A percentile compares a stretch with the other conserved stretches of the same genome.
Evolutionary conservation across 2,888 invertebrate genomes (phyloP).

Genomic region (Malthinus flaveolus): DNA sequence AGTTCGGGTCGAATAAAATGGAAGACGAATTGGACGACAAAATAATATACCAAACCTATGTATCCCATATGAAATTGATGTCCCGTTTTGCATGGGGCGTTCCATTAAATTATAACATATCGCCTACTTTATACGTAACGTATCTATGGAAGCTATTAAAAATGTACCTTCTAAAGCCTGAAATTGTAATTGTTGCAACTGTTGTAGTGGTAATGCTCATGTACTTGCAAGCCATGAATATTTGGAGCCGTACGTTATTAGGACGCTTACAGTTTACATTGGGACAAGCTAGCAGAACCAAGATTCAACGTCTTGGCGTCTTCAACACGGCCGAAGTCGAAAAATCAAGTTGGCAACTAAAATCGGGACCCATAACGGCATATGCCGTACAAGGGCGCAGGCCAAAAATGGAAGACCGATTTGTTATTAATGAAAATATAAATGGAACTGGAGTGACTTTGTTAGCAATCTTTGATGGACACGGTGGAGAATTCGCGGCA

Average conservation of each 20-base stretch:
- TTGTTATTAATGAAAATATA: conserved; percentile 84
- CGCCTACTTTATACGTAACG: conserved; percentile 63
- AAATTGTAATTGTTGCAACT: conserved; percentile 74
- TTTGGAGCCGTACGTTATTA: conserved; percentile 76
- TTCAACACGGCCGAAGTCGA: conserved; percentile 61
- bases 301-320: conserved; percentile 61
- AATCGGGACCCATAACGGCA: conserved; percentile 75
- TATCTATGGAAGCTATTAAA: conserved; percentile 81
- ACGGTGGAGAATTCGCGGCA: conserved; percentile 94
- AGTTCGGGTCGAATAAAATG: conserved; percentile 59
- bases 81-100: conserved; percentile 80
- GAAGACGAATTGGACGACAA: conserved; percentile 91
- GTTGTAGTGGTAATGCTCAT: conserved; percentile 72
- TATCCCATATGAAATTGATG: conserved; percentile 83
- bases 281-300: conserved; percentile 60
- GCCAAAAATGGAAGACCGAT: conserved; percentile 93
- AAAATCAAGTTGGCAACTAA: conserved; percentile 75
- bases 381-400: conserved; percentile 90
- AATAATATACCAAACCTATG: conserved; percentile 84
- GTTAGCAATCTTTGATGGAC: conserved; percentile 93
- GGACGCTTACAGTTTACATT: conserved; percentile 71
- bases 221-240: conserved; percentile 81
- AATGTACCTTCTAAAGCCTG: conserved; percentile 78
- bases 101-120: conserved; percentile 63
- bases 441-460: conserved; percentile 83